Evolutionary conservation across 2,113 vertebrate species (phyloP), one percentile per base, ranked within the genome.

Genomic region (Rhegmatorhina hoffmannsi): DNA sequence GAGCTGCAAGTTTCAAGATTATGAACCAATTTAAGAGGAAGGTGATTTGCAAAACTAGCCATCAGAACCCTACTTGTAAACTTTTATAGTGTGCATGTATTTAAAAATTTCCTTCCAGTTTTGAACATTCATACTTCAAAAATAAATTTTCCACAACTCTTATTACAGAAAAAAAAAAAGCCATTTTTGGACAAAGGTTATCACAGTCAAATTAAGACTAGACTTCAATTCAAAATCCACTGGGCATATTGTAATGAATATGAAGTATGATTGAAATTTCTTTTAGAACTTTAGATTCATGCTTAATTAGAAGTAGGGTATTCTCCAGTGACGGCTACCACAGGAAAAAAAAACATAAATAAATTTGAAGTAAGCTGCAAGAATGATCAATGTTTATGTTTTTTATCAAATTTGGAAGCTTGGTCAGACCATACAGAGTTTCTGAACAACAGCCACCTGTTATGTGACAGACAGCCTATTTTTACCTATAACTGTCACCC

Each of bases 81-180:
- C n/a, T 92, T 94, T 76, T 79, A 87, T 56, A 83, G 55, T 36
- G 11, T 44, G 20, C 36, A 28, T 29, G n/a, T 73, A 85, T 95
- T 92, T 87, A 82, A 95, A 91, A 90, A 87, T 60, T 90, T 85
- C 31, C 70, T 90, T 95, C 38, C 38, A 84, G 43, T 66, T 92
- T 92, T 85, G 74, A 92, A 52, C 36, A 70, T 47, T 88, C 87
- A 80, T 55, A 75, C 82, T 91, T 94, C 17, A 89, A 79, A 91
- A 89, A 85, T 44, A 16, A 43, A 28, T 36, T 94, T 92, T 84
- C 38, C 56, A 75, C 24, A 60, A 12, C n/a, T 63, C 69, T 67
- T 58, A 4, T 76, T 38, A 60, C 2, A 10, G 43, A 70, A 67
- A 55, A 28, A 3, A 19, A n/a, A 29, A 36, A 26, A 36, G 25